Evolutionary conservation across 64 coral and sea anemone genomes (phyloP), one percentile per base, ranked within the genome.

Genomic region (Platygyra sinensis): DNA sequence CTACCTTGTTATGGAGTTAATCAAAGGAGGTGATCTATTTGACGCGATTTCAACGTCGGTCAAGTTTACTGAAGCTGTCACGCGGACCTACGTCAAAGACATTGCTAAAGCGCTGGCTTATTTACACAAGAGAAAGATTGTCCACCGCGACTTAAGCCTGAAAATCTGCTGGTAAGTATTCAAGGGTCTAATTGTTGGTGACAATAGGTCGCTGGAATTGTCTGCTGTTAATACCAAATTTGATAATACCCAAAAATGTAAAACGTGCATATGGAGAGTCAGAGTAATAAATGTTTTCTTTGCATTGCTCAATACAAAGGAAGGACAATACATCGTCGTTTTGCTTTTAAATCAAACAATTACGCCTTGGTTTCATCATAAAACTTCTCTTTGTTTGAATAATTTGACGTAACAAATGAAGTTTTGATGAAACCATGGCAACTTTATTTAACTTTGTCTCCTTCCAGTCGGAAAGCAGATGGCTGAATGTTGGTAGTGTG

Each of bases 111-210:
- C 97, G 14, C 65, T 99, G 25, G 69, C 87, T 2, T 99, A 99
- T 88, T 90, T 99, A 25, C 97, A 99, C 80, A 90, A 88, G 77
- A 91, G 89, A 79, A 90, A 93, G 31, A 90, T 99, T 30, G 97
- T 99, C 18, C 97, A 99, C 49, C 77, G 97, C 78, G 97, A 99
- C 36, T 73, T 99, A 7, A 99, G 88, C 97, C 97, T 12, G 97
- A 99, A 87, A 99, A 99, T 75, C 78, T 99, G 10, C 67, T 99
- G 75, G 97, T 99, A 89, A 91, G 97, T 86, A 38, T 11, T 46
- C 4, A 46, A 46, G 22, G 22, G 1, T n/a, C 10, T 69, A 69
- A 27, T 69, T 10, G 10, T 69, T 2, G 25, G 22, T 28, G 9
- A 69, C 65, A 27, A 5, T 10, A 27, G n/a, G 22, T 27, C 25